A percentile compares a stretch with the other conserved stretches of the same genome.
Evolutionary conservation across 2,888 invertebrate species (phyloP).

Genomic region (Oxycera nigricornis): DNA sequence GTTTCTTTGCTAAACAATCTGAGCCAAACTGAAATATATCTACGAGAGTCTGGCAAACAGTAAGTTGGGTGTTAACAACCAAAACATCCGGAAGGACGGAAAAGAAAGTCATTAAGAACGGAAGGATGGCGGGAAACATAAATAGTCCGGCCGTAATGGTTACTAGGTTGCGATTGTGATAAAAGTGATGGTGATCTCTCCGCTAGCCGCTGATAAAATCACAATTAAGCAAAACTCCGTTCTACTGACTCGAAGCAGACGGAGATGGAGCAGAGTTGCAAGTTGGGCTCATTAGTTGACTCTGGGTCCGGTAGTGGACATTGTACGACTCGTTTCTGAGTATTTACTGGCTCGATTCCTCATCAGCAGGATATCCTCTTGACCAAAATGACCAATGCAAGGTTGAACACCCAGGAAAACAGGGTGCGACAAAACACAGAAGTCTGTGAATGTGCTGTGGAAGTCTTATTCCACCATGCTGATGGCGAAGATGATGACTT

Average conservation of each 20-base stretch:
- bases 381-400: neutral
- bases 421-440: neutral
- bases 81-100: neutral
- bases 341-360: slow-evolving; percentile 6
- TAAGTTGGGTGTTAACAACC: neutral
- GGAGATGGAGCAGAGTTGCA: neutral
- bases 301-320: neutral
- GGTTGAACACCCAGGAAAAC: neutral
- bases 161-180: slow-evolving; percentile 10
- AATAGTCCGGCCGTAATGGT: slow-evolving; percentile 1
- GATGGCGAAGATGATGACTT: neutral
- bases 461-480: neutral
- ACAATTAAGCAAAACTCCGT: slow-evolving; percentile 27
- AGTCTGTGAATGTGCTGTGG: neutral
- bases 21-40: neutral
- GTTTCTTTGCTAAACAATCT: neutral
- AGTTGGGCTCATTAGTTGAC: neutral
- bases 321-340: slow-evolving; percentile 3
- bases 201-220: slow-evolving; percentile 31
- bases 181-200: slow-evolving; percentile 30
- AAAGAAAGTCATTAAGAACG: neutral
- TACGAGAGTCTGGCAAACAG: slow-evolving; percentile 4
- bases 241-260: neutral
- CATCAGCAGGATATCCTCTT: slow-evolving; percentile 13
- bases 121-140: neutral